Evolutionary conservation across 2,113 vertebrate species (phyloP).

Genomic region (Hemiscyllium ocellatum): DNA sequence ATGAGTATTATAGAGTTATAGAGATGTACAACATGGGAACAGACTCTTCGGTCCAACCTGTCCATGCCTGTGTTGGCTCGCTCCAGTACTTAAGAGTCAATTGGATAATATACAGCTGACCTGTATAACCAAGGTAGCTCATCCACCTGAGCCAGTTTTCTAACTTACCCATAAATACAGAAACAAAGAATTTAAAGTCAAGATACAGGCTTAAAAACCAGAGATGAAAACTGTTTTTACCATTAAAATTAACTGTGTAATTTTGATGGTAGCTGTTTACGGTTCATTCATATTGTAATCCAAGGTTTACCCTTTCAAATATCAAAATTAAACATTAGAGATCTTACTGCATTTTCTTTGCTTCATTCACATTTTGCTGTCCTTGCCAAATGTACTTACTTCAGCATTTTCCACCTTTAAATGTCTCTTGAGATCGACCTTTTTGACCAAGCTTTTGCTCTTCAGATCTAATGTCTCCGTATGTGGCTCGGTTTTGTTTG

Average conservation of each 20-base stretch:
- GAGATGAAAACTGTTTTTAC: not conserved
- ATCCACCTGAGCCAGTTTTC: not conserved
- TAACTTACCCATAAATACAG: not conserved
- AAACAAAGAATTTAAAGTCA: not conserved
- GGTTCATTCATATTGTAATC: not conserved
- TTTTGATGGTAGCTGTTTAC: not conserved
- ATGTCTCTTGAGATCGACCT: not conserved
- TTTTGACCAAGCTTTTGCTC: not conserved
- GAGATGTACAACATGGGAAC: too few relatives aligned
- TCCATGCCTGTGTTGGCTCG: not conserved
- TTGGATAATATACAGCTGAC: not conserved
- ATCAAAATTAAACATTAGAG: not conserved
- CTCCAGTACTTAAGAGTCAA: not conserved
- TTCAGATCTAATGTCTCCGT: not conserved
- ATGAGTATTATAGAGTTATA: too few relatives aligned
- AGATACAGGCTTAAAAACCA: not conserved
- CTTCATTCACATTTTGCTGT: not conserved
- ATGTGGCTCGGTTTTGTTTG: not conserved
- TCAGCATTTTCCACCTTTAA: not conserved
- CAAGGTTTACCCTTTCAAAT: not conserved
- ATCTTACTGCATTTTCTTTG: not conserved
- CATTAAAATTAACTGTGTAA: not conserved
- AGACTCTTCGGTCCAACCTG: too few relatives aligned
- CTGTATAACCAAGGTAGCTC: not conserved
- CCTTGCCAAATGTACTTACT: not conserved